phyloP scores from a whole-genome alignment of 64 coral and sea anemone species.

The Acropora yongei region DNA sequence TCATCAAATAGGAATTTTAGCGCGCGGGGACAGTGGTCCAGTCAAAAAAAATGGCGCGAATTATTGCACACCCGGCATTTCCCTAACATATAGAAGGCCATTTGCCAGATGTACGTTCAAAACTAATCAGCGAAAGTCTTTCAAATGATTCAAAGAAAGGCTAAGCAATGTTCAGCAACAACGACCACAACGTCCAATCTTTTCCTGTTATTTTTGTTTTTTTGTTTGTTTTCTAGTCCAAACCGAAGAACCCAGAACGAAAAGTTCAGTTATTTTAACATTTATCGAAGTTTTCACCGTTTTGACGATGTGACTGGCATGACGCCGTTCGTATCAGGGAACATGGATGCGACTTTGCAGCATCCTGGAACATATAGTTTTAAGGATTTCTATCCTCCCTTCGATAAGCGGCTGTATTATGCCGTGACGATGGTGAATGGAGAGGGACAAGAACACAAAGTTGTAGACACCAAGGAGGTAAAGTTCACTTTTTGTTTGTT shows the following conservation, averaged over 20 bases:
- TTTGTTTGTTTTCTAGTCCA: constrained; percentile 29
- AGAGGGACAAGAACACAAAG: constrained; percentile 60
- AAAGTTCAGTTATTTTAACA: constrained; percentile 85
- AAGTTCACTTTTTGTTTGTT: too few relatives aligned
- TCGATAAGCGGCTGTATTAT: constrained; percentile 61
- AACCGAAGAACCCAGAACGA: constrained; percentile 23
- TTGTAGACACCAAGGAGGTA: constrained; percentile 33
- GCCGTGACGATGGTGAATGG: constrained; percentile 83
- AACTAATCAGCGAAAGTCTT: too few relatives aligned
- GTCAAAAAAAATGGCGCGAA: too few relatives aligned
- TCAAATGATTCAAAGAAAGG: too few relatives aligned
- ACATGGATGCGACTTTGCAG: constrained; percentile 45
- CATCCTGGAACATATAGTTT: constrained; percentile 37
- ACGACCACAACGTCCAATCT: too few relatives aligned
- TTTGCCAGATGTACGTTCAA: too few relatives aligned
- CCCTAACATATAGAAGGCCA: too few relatives aligned
- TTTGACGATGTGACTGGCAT: constrained; percentile 70
- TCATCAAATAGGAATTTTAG: too few relatives aligned
- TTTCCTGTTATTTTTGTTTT: not conserved
- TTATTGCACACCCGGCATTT: too few relatives aligned
- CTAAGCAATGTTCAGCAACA: too few relatives aligned
- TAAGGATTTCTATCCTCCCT: constrained; percentile 68
- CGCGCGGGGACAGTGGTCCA: too few relatives aligned
- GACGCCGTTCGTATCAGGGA: constrained; percentile 71
- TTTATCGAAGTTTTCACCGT: constrained; percentile 67